These are phyloP conservation scores for Remorina albescens DNA, from an alignment of 2,797 vertebrate species.

Conservation along the genomic window DNA sequence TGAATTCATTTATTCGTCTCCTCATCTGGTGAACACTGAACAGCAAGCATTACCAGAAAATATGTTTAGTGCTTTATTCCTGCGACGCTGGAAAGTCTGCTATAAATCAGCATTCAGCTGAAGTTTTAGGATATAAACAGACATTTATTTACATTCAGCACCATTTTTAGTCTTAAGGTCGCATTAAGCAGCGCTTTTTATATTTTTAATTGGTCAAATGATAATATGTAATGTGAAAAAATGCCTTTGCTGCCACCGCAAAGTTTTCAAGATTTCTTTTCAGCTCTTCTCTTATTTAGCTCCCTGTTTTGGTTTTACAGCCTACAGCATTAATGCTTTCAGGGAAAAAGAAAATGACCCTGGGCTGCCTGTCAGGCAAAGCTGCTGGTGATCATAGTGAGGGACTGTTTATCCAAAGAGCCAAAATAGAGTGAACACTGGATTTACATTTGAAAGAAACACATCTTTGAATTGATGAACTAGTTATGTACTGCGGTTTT, in stretches of 20 bases:
- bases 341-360: no score
- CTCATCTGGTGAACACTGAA: background rate
- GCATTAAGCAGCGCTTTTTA: background rate
- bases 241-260: background rate
- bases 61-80: background rate
- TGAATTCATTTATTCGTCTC: background rate
- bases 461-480: background rate
- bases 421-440: background rate
- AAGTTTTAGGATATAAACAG: background rate
- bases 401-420: background rate
- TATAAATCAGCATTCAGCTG: conserved; percentile 3
- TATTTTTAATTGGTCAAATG: background rate
- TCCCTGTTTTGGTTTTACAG: background rate
- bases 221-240: background rate
- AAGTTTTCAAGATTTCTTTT: background rate
- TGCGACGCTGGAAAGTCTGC: background rate
- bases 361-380: background rate
- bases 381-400: background rate
- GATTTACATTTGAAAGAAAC: background rate
- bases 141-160: background rate
- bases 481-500: background rate
- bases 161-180: background rate
- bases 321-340: no score
- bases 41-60: no score
- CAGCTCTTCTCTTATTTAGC: background rate